These are phyloP conservation scores for Xestia c-nigrum DNA, from an alignment of 2,888 invertebrate species.

Conservation along the genomic window DNA sequence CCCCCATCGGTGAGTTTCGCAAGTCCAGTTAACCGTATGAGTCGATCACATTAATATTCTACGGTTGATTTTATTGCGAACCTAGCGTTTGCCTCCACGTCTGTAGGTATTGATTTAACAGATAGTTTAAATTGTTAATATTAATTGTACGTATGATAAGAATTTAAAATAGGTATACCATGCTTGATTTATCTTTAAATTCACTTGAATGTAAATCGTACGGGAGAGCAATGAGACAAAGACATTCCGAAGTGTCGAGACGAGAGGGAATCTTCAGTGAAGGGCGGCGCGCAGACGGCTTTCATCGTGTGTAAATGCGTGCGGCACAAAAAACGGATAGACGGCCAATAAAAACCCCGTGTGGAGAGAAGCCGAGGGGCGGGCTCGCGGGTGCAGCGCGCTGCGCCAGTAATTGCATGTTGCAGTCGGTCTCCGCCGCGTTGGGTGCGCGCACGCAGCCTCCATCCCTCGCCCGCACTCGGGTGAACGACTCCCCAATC, in stretches of 20 bases:
- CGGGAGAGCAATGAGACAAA: constrained; percentile 78
- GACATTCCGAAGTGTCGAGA: constrained; percentile 84
- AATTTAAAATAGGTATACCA: constrained; percentile 23
- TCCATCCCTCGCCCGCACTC: constrained; percentile 66
- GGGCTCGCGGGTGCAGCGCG: constrained; percentile 86
- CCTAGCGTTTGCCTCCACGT: constrained; percentile 79
- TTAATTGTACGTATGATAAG: constrained; percentile 19
- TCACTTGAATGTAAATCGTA: constrained; percentile 69
- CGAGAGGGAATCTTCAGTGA: constrained; percentile 84
- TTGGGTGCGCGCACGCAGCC: constrained; percentile 89
- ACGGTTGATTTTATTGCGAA: constrained; percentile 84
- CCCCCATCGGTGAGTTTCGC: constrained; percentile 88
- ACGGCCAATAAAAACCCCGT: constrained; percentile 89
- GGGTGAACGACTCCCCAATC: constrained; percentile 71
- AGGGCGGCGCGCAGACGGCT: constrained; percentile 86
- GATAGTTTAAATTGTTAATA: constrained; percentile 47
- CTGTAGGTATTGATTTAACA: constrained; percentile 47
- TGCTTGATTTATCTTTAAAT: constrained; percentile 62
- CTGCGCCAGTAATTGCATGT: constrained; percentile 81
- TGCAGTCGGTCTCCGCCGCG: constrained; percentile 87
- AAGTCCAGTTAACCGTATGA: constrained; percentile 89
- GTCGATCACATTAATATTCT: constrained; percentile 88
- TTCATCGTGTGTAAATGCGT: constrained; percentile 87
- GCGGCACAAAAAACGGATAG: constrained; percentile 87
- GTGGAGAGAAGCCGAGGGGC: constrained; percentile 88